These are phyloP conservation scores for Platyura marginata DNA, from an alignment of 1,140 invertebrate genomes.

Conservation along the genomic window DNA sequence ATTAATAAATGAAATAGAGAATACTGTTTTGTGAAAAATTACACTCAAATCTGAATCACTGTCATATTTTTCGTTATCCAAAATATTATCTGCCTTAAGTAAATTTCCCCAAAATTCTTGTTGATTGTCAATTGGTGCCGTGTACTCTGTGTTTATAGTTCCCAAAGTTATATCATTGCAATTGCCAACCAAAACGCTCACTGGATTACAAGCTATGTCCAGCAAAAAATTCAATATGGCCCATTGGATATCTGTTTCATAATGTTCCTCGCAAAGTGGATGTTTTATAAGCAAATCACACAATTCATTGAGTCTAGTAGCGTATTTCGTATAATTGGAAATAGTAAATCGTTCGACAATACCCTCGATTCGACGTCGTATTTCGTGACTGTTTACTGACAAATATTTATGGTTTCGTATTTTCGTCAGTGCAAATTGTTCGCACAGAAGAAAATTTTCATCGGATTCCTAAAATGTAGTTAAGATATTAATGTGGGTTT, in stretches of 20 bases:
- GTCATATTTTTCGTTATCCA: too few species aligned
- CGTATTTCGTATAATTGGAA: constrained; percentile 11
- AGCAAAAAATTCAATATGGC: constrained; percentile 17
- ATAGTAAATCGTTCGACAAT: constrained; percentile 13
- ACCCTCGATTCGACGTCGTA: constrained; percentile 10
- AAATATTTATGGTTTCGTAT: constrained; percentile 10
- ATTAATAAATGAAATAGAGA: too few species aligned
- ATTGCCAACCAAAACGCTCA: too few species aligned
- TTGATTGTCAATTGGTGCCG: too few species aligned
- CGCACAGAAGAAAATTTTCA: constrained; percentile 5
- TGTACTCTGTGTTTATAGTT: too few species aligned
- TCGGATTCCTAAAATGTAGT: constrained; percentile 5
- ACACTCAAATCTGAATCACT: too few species aligned
- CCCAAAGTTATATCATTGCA: too few species aligned
- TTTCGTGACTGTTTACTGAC: constrained; percentile 10
- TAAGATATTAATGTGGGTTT: neutral
- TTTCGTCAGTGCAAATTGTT: constrained; percentile 9
- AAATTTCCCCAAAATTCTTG: too few species aligned
- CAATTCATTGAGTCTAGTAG: constrained; percentile 8
- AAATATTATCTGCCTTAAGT: too few species aligned
- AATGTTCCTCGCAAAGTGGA: constrained; percentile 7
- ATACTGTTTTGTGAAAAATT: too few species aligned
- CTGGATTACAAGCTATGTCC: constrained; percentile 10
- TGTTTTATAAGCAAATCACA: constrained; percentile 8
- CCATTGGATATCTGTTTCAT: constrained; percentile 12